A percentile compares a stretch with the other conserved stretches of the same genome.
Conservation (phyloP, 2,888 invertebrate species). For the Phyto melanocephala region DNA sequence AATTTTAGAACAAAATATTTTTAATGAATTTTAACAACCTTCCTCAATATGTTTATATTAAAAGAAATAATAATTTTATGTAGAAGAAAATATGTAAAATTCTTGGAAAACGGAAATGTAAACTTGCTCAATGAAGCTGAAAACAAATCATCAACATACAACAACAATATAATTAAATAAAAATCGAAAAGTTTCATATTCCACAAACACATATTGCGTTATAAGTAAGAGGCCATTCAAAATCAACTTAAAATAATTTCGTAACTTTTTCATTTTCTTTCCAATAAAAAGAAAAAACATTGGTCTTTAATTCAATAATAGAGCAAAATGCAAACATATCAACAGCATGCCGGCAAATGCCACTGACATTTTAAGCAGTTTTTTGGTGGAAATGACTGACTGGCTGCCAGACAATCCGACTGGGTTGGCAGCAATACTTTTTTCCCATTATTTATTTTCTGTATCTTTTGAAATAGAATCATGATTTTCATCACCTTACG, state of each 20-base stretch:
- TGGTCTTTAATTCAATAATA: not conserved
- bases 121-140: conserved; percentile 31
- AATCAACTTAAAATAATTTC: conserved; percentile 21
- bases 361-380: conserved; percentile 51
- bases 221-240: conserved; percentile 5
- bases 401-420: conserved; percentile 22
- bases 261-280: conserved; percentile 14
- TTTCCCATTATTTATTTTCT: not conserved
- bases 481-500: conserved; percentile 58
- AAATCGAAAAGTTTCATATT: not conserved
- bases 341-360: conserved; percentile 32
- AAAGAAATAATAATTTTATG: conserved; percentile 1
- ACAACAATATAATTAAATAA: not conserved
- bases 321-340: not conserved
- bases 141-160: not conserved
- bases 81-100: not conserved
- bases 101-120: conserved; percentile 30
- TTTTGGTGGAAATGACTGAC: conserved; percentile 21
- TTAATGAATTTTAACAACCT: conserved; percentile 28
- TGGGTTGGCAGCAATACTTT: conserved; percentile 27
- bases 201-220: not conserved
- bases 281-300: too few species aligned
- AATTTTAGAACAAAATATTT: not conserved
- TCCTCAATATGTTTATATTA: conserved; percentile 28
- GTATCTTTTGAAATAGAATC: conserved; percentile 57